A percentile compares a stretch with the other conserved stretches of the same genome.
phyloP scores from a whole-genome alignment of 2,888 invertebrate species.

The Thera britannica region DNA sequence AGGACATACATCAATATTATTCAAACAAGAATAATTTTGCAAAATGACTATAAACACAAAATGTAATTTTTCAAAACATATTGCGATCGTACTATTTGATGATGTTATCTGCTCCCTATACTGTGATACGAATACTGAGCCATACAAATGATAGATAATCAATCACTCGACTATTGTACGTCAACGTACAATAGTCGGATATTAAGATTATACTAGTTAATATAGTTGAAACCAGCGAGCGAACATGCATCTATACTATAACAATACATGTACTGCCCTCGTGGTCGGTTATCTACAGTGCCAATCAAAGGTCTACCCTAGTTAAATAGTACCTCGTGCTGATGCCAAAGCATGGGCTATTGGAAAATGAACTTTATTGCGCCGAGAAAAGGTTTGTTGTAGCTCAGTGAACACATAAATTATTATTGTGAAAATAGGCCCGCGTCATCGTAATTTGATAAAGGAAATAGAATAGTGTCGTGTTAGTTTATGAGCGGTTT shows the following conservation, averaged over 20 bases:
- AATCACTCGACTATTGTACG: background rate
- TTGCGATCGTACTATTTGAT: no score
- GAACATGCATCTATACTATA: background rate
- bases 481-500: background rate
- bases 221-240: background rate
- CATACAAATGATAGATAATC: background rate
- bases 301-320: constrained; percentile 4
- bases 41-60: no score
- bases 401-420: background rate
- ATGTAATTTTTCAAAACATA: no score
- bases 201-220: background rate
- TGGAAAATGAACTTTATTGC: background rate
- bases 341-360: background rate
- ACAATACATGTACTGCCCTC: constrained; percentile 2
- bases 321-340: background rate
- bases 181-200: background rate
- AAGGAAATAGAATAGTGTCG: background rate
- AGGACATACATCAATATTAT: no score
- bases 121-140: background rate
- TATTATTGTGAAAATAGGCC: background rate
- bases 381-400: background rate
- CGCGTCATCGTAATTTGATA: background rate
- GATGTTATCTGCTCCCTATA: background rate
- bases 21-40: no score
- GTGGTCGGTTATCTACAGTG: constrained; percentile 6